Evolutionary conservation across 2,888 invertebrate species (phyloP), one percentile per base, ranked within the genome.

Genomic region (Lithophane leautieri): DNA sequence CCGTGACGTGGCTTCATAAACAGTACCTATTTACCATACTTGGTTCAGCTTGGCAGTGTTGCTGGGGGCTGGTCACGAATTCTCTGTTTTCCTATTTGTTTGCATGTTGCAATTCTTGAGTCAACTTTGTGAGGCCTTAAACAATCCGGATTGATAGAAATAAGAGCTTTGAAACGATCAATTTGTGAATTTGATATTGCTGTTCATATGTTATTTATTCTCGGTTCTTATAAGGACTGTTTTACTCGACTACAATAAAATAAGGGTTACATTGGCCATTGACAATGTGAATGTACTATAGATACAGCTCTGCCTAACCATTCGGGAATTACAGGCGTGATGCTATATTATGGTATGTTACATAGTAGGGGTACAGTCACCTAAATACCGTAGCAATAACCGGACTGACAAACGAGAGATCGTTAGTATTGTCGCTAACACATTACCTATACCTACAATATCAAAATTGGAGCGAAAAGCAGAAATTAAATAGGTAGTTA

Each of bases 21-120:
- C 52, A 73, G 79, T 67, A 66, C 6, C 56, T 84, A 71, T 82
- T 81, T 82, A 84, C 75, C 81, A 82, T 82, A 84, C 72, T 72
- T 16, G 76, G 50, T 19, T 44, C 12, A 25, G 58, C n/a, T 68
- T 6, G 44, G n/a, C 44, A 6, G n/a, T 4, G n/a, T 40, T 34
- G 72, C 85, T 60, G 4, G 58, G 60, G 72, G 82, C 85, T 47
- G 44, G 85, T 82, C 82, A 82, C 82, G 82, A 81, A 62, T 50
- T 66, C 8, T 14, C 1, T 34, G 70, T 70, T 82, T 67, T 50
- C 77, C 66, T 25, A 47, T 75, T 70, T 25, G 14, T 60, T 50
- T 70, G 74, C 50, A 83, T 80, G 70, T 63, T 84, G 84, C 60
- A 80, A 75, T 42, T n/a, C 12, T 62, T 74, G 16, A 34, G 1